Evolutionary conservation across 2,113 vertebrate species (phyloP), one percentile per base, ranked within the genome.

Genomic region (Cryptomyrus ogoouensis): DNA sequence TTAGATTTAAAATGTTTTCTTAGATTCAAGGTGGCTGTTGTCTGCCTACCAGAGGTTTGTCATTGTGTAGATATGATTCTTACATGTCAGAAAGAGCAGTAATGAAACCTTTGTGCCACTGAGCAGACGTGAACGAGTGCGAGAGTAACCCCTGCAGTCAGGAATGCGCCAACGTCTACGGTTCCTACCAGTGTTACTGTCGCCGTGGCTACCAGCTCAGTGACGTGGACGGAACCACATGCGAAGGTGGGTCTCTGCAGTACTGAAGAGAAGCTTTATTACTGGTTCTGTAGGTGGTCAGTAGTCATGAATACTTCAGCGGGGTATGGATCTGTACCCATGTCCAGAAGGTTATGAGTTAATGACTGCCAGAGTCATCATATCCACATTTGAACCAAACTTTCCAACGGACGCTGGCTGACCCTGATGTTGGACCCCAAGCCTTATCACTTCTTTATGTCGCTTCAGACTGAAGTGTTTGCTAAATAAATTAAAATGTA

Each of bases 181-280:
- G 98, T 58, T 99, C 98, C 83, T 99, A 98, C 93, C 98, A 99
- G 95, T 99, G 98, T 56, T 99, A 99, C 89, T 99, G 98, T 91
- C 98, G 98, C 88, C 97, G 98, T 0, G 98, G 98, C 2, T 99
- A 97, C 94, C 98, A 99, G 92, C 97, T 99, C 70, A 99, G 98
- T 2, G 98, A 99, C n/a, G 93, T 96, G 1, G 98, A 99, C 5
- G 98, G 98, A 19, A 93, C 97, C 87, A 98, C 97, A 0, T 99
- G 98, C 53, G 98, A 99, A 97, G 98, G 98, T 99, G 93, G 95
- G 94, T 62, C 8, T 19, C 13, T 44, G 13, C 13, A 35, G 19
- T 42, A 47, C 35, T 42, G 27, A 70, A 31, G n/a, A 31, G 62
- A 70, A 70, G 62, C 74, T 42, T 42, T 80, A 17, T 35, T 39